Percentiles rank a stretch among this genome's conserved stretches.
Conservation (phyloP, 1,140 invertebrate genomes). For the Musca domestica region DNA sequence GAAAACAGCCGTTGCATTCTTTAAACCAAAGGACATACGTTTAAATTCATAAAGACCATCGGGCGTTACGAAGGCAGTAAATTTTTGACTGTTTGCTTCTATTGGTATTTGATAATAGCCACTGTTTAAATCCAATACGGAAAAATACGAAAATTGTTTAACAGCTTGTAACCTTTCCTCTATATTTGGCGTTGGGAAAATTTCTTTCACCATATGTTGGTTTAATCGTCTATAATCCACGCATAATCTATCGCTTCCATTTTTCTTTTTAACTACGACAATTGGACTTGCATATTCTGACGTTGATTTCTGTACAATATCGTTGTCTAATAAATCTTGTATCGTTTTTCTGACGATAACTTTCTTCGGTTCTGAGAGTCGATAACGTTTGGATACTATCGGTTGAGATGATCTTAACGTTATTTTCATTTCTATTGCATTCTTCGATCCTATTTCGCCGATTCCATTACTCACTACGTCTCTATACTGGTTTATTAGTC, state of each 20-base stretch:
- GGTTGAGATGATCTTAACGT: conserved; percentile 21
- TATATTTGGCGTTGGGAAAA: conserved; percentile 36
- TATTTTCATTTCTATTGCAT: conserved; percentile 20
- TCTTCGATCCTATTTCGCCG: no score
- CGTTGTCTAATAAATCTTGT: conserved; percentile 26
- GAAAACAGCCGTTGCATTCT: conserved; percentile 38
- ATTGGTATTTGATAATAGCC: conserved; percentile 41
- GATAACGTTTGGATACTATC: no score
- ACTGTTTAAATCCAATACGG: conserved; percentile 40
- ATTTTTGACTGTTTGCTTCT: no score
- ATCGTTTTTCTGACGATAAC: conserved; percentile 14
- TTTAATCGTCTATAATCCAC: no score
- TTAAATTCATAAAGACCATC: no score
- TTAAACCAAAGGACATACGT: conserved; percentile 38
- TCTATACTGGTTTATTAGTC: no score
- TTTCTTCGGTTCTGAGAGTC: no score
- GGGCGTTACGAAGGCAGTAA: no score
- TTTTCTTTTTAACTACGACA: conserved; percentile 57
- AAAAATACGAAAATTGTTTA: conserved; percentile 29
- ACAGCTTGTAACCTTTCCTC: conserved; percentile 36
- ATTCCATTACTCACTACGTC: no score
- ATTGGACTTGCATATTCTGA: conserved; percentile 56
- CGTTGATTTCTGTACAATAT: conserved; percentile 37
- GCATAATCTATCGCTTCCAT: no score
- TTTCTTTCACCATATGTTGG: no score